phyloP scores from a whole-genome alignment of 2,888 invertebrate genomes.

The Desoria tigrina region DNA sequence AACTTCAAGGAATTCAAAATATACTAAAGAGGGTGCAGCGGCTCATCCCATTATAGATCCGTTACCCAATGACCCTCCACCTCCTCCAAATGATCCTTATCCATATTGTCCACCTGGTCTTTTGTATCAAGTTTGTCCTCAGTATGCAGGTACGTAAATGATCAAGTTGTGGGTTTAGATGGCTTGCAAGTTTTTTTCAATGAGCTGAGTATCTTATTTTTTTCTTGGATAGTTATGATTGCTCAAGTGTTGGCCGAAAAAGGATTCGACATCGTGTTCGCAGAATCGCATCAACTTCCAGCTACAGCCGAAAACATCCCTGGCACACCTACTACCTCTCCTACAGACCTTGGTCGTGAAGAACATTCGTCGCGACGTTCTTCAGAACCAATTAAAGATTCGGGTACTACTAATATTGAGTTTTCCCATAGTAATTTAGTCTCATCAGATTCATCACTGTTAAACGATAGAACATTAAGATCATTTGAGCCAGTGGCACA shows the following conservation, averaged over 20 bases:
- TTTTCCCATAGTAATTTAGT: neutral
- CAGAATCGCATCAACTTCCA: constrained; percentile 45
- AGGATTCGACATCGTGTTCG: constrained; percentile 52
- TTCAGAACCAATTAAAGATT: neutral
- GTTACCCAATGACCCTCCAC: constrained; percentile 39
- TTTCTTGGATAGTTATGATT: constrained; percentile 45
- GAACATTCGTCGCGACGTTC: neutral
- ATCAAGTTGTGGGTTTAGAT: neutral
- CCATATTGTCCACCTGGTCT: constrained; percentile 53
- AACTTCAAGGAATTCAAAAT: constrained; percentile 21
- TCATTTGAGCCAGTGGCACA: too few relatives aligned
- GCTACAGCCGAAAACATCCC: constrained; percentile 28
- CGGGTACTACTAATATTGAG: neutral
- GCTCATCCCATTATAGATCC: constrained; percentile 47
- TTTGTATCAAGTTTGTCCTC: constrained; percentile 52
- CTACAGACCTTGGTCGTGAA: constrained; percentile 9
- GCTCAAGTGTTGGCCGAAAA: constrained; percentile 51
- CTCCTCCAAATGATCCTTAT: constrained; percentile 49
- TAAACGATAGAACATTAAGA: too few relatives aligned
- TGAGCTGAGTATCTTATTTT: neutral
- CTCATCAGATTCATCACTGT: too few relatives aligned
- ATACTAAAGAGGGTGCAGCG: constrained; percentile 55
- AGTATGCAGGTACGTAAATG: constrained; percentile 49
- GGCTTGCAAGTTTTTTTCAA: neutral
- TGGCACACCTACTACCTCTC: constrained; percentile 12